phyloP scores from a whole-genome alignment of 23 tunicate species.

The Trididemnum nubilum region DNA sequence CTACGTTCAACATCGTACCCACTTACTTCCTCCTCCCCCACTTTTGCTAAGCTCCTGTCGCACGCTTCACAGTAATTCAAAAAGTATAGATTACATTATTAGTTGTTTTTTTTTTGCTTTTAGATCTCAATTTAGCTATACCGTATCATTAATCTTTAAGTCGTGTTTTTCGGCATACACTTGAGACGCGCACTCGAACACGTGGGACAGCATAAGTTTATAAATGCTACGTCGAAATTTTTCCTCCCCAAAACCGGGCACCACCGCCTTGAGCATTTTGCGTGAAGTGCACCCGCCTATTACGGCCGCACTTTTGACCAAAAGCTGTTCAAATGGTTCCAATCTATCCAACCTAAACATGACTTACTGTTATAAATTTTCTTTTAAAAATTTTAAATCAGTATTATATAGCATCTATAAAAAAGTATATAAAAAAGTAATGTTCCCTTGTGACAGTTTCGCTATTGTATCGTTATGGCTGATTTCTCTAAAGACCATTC shows the following conservation, averaged over 20 bases:
- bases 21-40: too few species aligned
- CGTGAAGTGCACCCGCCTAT: slow-evolving; percentile 63
- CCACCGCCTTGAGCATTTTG: slow-evolving; percentile 75
- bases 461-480: too few species aligned
- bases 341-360: slow-evolving; percentile 71
- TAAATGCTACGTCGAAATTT: slow-evolving; percentile 54
- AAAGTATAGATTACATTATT: too few species aligned
- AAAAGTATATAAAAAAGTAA: too few species aligned
- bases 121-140: too few species aligned
- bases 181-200: slow-evolving; percentile 75
- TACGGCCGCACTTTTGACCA: slow-evolving; percentile 92
- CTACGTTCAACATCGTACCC: too few species aligned
- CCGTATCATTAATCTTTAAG: not conserved
- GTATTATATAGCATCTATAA: too few species aligned
- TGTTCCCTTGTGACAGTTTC: too few species aligned
- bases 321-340: slow-evolving; percentile 80
- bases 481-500: too few species aligned
- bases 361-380: not conserved
- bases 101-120: too few species aligned
- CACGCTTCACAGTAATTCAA: too few species aligned
- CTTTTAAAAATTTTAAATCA: not conserved
- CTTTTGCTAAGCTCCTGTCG: too few species aligned
- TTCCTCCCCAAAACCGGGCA: slow-evolving; percentile 67
- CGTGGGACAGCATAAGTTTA: slow-evolving; percentile 73
- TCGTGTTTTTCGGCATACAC: not conserved